These are phyloP conservation scores for Cryptocephalus moraei DNA, from an alignment of 2,888 invertebrate genomes.

Conservation along the genomic window DNA sequence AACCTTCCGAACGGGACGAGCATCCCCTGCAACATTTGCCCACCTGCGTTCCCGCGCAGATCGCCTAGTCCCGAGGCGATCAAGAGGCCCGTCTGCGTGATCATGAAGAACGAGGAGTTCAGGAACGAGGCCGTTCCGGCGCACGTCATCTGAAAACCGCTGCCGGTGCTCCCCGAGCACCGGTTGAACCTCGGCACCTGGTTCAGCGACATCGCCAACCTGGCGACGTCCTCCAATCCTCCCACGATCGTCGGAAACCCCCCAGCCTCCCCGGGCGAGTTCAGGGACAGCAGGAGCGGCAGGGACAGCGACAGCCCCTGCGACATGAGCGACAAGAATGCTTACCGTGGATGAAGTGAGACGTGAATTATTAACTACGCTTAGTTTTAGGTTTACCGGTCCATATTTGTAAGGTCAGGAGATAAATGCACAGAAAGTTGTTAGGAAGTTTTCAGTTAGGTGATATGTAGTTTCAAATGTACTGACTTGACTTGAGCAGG, in stretches of 20 bases:
- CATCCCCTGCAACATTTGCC: conserved; percentile 35
- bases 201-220: conserved; percentile 37
- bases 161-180: conserved; percentile 64
- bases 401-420: too few species aligned
- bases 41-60: conserved; percentile 33
- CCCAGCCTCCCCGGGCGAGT: conserved; percentile 29
- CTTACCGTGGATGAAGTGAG: neutral
- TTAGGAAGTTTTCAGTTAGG: too few species aligned
- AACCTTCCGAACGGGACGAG: conserved; percentile 20
- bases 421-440: too few species aligned
- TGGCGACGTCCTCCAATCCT: conserved; percentile 30
- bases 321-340: conserved; percentile 20
- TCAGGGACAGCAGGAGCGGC: conserved; percentile 23
- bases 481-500: too few species aligned
- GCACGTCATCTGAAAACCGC: conserved; percentile 78
- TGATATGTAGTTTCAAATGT: too few species aligned
- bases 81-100: conserved; percentile 50
- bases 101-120: conserved; percentile 50
- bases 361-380: too few species aligned
- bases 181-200: conserved; percentile 48
- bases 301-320: conserved; percentile 32
- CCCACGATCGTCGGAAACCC: conserved; percentile 29
- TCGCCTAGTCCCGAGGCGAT: conserved; percentile 34
- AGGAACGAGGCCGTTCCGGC: conserved; percentile 42
- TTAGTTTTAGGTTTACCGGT: too few species aligned